Percentiles rank a stretch among this genome's conserved stretches.
phyloP scores from a whole-genome alignment of 1,140 invertebrate species.

The Brachionus rotundiformis region DNA sequence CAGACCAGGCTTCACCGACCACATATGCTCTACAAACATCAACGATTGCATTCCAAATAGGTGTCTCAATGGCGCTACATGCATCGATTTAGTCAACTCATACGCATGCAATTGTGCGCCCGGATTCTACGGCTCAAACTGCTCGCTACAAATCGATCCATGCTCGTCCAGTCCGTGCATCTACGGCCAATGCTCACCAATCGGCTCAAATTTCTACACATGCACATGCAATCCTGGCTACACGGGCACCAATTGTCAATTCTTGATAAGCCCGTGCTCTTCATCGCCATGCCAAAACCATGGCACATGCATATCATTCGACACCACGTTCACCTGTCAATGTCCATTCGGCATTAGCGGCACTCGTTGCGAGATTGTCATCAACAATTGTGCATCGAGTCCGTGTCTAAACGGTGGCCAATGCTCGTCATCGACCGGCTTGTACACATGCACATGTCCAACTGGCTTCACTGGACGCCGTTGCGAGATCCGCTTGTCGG shows the following conservation, averaged over 20 bases:
- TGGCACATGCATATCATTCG: constrained; percentile 50
- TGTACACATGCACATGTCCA: constrained; percentile 51
- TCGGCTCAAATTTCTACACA: constrained; percentile 79
- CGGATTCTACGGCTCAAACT: constrained; percentile 39
- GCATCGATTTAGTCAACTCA: constrained; percentile 29
- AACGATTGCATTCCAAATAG: constrained; percentile 55
- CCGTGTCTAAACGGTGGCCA: constrained; percentile 54
- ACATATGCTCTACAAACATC: constrained; percentile 83
- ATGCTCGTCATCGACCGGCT: constrained; percentile 67
- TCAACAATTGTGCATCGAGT: constrained; percentile 52
- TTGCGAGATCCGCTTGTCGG: constrained; percentile 5
- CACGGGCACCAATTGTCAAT: constrained; percentile 38
- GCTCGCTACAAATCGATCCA: constrained; percentile 23
- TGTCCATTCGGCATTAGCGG: constrained; percentile 52
- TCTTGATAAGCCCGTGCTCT: constrained; percentile 39
- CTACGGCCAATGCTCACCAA: constrained; percentile 58
- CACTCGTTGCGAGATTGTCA: constrained; percentile 52
- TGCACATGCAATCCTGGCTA: constrained; percentile 44
- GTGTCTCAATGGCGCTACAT: constrained; percentile 44
- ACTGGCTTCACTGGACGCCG: constrained; percentile 48
- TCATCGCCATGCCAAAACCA: constrained; percentile 53
- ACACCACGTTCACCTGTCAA: constrained; percentile 51
- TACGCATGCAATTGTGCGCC: constrained; percentile 21
- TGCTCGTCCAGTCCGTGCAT: constrained; percentile 25
- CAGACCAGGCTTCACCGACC: constrained; percentile 79